Conservation (phyloP, 2,888 invertebrate species). For the Xestia ashworthii region DNA sequence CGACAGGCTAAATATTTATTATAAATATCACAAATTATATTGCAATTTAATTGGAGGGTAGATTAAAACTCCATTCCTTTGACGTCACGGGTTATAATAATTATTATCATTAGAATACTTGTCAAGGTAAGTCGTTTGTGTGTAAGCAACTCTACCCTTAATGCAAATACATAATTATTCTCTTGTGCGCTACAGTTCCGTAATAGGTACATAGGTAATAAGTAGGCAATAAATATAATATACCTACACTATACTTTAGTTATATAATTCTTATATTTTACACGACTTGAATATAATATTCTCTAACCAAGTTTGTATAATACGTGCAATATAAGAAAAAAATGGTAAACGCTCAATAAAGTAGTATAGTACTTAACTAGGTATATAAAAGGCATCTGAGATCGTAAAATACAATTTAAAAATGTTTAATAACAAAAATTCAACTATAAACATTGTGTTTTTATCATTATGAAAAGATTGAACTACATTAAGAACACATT, state of each 20-base stretch:
- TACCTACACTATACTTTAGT: conserved; percentile 3
- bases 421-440: background rate
- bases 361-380: background rate
- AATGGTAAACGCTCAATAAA: conserved; percentile 7
- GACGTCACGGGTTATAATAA: no score
- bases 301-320: conserved; percentile 1
- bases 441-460: background rate
- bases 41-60: background rate
- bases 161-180: conserved; percentile 12
- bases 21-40: background rate
- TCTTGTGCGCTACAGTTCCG: conserved; percentile 42
- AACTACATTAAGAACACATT: background rate
- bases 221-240: background rate
- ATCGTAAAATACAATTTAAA: conserved; percentile 8
- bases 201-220: background rate
- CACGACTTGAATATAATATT: conserved; percentile 17
- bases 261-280: background rate
- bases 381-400: background rate
- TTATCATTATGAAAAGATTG: background rate
- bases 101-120: background rate
- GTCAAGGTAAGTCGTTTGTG: conserved; percentile 25
- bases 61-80: background rate
- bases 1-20: conserved; percentile 1
- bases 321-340: background rate
- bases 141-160: conserved; percentile 27